phyloP scores from a whole-genome alignment of 2,888 invertebrate species.

The Stictocephala bisonia region DNA sequence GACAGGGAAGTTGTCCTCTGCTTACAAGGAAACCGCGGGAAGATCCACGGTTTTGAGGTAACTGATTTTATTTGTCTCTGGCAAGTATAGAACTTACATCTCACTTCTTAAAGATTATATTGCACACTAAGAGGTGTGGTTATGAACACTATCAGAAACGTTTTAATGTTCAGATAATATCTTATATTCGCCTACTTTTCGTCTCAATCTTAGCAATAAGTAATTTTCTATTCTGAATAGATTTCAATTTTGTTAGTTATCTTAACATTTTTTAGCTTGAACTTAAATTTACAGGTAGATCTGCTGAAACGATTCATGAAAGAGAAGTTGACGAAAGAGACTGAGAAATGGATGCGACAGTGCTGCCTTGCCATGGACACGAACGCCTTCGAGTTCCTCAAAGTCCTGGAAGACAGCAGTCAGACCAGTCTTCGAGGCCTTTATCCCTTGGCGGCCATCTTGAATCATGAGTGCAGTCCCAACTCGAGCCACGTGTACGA shows the following conservation, averaged over 20 bases:
- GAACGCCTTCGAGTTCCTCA: slow-evolving; percentile 73
- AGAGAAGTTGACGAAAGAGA: slow-evolving; percentile 68
- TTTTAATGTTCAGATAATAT: no score
- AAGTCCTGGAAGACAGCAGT: slow-evolving; percentile 59
- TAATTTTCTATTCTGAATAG: no score
- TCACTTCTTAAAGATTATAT: no score
- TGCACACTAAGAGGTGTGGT: no score
- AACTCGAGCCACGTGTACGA: slow-evolving; percentile 74
- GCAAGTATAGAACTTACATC: not conserved
- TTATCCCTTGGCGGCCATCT: slow-evolving; percentile 74
- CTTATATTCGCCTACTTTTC: no score
- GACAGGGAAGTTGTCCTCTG: slow-evolving; percentile 68
- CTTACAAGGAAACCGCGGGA: slow-evolving; percentile 64
- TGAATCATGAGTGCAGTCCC: slow-evolving; percentile 77
- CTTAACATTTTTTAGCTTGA: no score
- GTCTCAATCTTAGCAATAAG: no score
- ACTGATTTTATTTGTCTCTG: not conserved
- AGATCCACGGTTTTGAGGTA: slow-evolving; percentile 3
- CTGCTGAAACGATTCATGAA: slow-evolving; percentile 66
- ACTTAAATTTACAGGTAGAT: slow-evolving; percentile 64
- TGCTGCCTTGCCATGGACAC: slow-evolving; percentile 74
- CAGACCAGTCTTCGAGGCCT: slow-evolving; percentile 69
- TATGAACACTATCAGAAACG: no score
- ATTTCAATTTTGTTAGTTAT: no score
- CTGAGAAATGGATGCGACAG: slow-evolving; percentile 70